A percentile compares a stretch with the other conserved stretches of the same genome.
phyloP scores from a whole-genome alignment of 2,113 vertebrate genomes.

The Alethe castanea region DNA sequence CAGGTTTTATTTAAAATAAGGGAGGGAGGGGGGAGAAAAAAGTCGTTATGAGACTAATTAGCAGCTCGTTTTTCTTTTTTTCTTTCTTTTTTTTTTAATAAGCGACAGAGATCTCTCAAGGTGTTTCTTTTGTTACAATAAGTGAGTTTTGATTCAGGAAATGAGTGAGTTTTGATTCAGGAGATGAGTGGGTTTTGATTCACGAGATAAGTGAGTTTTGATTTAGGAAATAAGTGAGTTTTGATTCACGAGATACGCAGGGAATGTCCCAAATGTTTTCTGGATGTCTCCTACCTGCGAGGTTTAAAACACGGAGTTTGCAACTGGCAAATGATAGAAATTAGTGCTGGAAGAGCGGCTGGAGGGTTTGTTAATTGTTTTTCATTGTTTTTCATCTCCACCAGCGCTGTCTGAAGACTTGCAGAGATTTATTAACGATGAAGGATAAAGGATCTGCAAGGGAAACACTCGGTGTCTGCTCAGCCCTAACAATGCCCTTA shows the following conservation, averaged over 20 bases:
- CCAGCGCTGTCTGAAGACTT: neutral
- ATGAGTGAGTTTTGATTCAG: neutral
- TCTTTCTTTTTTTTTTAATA: neutral
- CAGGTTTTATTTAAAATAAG: conserved; percentile 68
- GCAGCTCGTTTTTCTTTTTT: neutral
- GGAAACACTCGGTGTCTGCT: rapidly evolving
- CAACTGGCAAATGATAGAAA: neutral
- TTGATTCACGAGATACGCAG: neutral
- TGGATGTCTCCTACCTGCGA: neutral
- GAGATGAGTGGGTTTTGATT: neutral
- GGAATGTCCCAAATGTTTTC: neutral
- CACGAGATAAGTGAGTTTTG: no score
- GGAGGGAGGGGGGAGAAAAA: neutral
- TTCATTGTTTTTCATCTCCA: neutral
- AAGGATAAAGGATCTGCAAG: neutral
- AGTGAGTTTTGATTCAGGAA: neutral
- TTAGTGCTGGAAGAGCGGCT: neutral
- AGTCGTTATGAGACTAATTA: conserved; percentile 52
- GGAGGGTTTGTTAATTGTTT: neutral
- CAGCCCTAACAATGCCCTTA: rapidly evolving
- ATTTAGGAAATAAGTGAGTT: no score
- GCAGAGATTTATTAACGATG: neutral
- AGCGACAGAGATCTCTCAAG: conserved; percentile 1
- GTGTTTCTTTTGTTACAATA: neutral
- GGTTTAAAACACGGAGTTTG: neutral